Evolutionary conservation across 2,888 invertebrate species (phyloP).

Genomic region (Eulithis prunata): DNA sequence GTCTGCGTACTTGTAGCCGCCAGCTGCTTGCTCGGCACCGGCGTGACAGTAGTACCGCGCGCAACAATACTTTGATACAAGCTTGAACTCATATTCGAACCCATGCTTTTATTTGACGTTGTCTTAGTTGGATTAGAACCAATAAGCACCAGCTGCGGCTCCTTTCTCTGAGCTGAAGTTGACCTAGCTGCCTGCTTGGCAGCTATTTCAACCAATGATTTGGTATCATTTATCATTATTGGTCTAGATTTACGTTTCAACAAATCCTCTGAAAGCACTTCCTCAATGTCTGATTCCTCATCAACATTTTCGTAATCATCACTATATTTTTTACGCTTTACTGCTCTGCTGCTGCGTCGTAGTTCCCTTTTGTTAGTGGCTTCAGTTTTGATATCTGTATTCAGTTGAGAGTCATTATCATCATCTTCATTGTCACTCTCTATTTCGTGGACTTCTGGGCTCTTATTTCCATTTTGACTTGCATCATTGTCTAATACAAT

Average conservation of each 20-base stretch:
- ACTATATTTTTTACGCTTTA: slow-evolving; percentile 83
- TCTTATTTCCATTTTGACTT: slow-evolving; percentile 56
- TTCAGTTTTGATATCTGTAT: slow-evolving; percentile 48
- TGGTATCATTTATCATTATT: slow-evolving; percentile 89
- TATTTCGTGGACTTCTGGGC: slow-evolving; percentile 72
- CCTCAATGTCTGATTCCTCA: slow-evolving; percentile 87
- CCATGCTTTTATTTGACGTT: slow-evolving; percentile 72
- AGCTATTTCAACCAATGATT: slow-evolving; percentile 88
- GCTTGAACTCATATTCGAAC: slow-evolving; percentile 60
- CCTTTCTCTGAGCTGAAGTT: slow-evolving; percentile 81
- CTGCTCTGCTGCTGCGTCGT: slow-evolving; percentile 69
- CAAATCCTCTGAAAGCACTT: slow-evolving; percentile 85
- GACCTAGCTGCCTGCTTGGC: slow-evolving; percentile 73
- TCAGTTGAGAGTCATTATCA: slow-evolving; percentile 57
- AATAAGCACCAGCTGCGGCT: slow-evolving; percentile 91
- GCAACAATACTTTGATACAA: slow-evolving; percentile 84
- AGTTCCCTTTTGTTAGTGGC: slow-evolving; percentile 51
- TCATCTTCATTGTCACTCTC: slow-evolving; percentile 76
- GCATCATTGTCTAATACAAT: slow-evolving; percentile 58
- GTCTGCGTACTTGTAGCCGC: slow-evolving; percentile 51
- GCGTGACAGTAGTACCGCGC: slow-evolving; percentile 72
- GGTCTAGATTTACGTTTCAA: slow-evolving; percentile 63
- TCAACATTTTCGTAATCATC: slow-evolving; percentile 81
- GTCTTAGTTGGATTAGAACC: slow-evolving; percentile 89
- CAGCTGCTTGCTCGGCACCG: slow-evolving; percentile 55